Percentiles rank a stretch among this genome's conserved stretches.
Evolutionary conservation across 2,797 vertebrate genomes (phyloP).

Genomic region (Hirundo rustica): DNA sequence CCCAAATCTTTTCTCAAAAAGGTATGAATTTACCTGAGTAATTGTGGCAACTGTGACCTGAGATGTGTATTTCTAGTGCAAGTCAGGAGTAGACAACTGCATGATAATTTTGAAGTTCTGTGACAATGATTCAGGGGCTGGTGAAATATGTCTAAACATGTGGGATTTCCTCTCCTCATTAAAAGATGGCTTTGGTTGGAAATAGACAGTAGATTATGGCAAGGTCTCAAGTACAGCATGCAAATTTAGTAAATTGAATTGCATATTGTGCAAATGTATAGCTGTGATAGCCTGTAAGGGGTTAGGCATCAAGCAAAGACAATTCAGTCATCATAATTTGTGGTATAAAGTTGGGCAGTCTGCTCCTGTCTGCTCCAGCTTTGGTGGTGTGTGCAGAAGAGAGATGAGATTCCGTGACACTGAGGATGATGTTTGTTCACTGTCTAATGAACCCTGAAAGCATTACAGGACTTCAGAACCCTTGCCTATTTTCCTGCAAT

Average conservation of each 20-base stretch:
- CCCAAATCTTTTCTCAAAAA: background rate
- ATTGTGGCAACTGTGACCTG: background rate
- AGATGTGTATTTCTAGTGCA: background rate
- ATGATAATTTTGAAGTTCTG: background rate
- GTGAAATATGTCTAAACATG: background rate
- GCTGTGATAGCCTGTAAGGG: accelerated
- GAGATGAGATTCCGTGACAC: background rate
- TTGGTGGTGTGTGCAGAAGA: background rate
- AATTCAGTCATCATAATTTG: background rate
- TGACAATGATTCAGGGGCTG: background rate
- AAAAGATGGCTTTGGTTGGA: background rate
- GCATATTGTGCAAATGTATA: background rate
- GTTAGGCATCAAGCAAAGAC: background rate
- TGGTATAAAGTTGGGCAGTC: background rate
- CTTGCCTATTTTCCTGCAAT: background rate
- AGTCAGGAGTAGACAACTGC: background rate
- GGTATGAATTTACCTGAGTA: background rate
- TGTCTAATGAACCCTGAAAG: background rate
- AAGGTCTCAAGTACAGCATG: background rate
- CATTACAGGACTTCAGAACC: background rate
- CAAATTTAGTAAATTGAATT: background rate
- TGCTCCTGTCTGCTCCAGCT: background rate
- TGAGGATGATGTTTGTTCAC: background rate
- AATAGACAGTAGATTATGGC: background rate
- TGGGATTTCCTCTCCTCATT: background rate